phyloP scores from a whole-genome alignment of 1,140 invertebrate species.

The Orussus abietinus region DNA sequence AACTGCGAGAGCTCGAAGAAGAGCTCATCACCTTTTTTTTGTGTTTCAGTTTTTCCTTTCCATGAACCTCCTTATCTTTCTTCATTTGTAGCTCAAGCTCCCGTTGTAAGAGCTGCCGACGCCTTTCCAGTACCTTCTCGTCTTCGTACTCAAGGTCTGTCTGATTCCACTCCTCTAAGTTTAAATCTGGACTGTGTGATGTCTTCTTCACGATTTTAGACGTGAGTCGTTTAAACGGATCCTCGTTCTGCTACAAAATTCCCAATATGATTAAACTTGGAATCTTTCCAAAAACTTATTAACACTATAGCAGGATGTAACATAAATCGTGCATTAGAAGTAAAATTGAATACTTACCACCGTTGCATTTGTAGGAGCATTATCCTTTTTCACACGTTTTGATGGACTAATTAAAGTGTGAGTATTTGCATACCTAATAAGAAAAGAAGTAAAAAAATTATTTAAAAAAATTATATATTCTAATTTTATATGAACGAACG shows the following conservation, averaged over 20 bases:
- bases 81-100: slow-evolving; percentile 74
- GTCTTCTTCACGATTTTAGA: slow-evolving; percentile 63
- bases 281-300: too few relatives aligned
- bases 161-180: slow-evolving; percentile 74
- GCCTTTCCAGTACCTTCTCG: slow-evolving; percentile 73
- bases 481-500: too few relatives aligned
- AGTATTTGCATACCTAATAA: slow-evolving; percentile 61
- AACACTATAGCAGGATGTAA: neutral
- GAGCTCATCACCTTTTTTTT: slow-evolving; percentile 64
- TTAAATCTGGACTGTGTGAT: slow-evolving; percentile 61
- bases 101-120: slow-evolving; percentile 70
- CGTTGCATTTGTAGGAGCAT: slow-evolving; percentile 49
- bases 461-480: neutral
- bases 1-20: slow-evolving; percentile 62
- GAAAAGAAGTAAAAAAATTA: slow-evolving; percentile 21
- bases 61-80: slow-evolving; percentile 61
- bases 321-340: neutral
- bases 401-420: slow-evolving; percentile 72
- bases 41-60: slow-evolving; percentile 47
- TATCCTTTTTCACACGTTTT: slow-evolving; percentile 67
- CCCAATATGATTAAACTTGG: too few relatives aligned
- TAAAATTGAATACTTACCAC: slow-evolving; percentile 34
- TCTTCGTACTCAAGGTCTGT: slow-evolving; percentile 78
- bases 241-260: slow-evolving; percentile 56
- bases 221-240: slow-evolving; percentile 62